These are phyloP conservation scores for Stramonita haemastoma DNA, from an alignment of 2,888 invertebrate species.

Conservation along the genomic window DNA sequence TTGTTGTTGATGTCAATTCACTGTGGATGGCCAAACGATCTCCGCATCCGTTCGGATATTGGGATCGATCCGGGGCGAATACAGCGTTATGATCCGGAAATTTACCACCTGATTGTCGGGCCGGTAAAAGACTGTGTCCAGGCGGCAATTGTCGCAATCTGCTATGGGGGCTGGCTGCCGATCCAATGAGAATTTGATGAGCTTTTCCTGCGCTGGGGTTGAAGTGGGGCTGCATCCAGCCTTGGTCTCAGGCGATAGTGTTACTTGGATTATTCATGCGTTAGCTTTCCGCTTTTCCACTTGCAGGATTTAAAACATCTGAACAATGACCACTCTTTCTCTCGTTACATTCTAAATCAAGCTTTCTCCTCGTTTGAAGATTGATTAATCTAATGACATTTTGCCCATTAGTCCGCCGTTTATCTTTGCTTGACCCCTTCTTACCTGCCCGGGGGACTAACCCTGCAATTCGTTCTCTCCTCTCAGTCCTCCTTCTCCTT, in stretches of 20 bases:
- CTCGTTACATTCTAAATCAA: conserved; percentile 9
- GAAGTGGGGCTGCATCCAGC: background rate
- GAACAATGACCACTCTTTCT: conserved; percentile 1
- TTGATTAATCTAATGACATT: conserved; percentile 18
- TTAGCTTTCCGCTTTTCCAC: background rate
- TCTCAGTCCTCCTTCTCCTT: background rate
- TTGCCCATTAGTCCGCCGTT: background rate
- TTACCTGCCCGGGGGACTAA: background rate
- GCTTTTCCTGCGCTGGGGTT: background rate
- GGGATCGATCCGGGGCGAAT: conserved; percentile 27
- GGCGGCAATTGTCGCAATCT: background rate
- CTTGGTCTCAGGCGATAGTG: background rate
- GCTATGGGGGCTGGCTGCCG: background rate
- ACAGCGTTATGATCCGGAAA: conserved; percentile 34
- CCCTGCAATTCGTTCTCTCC: background rate
- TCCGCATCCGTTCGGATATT: conserved; percentile 35
- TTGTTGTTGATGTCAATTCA: conserved; percentile 27
- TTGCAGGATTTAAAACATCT: background rate
- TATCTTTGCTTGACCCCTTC: background rate
- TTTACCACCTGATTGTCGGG: conserved; percentile 25
- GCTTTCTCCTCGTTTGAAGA: background rate
- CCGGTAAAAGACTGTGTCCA: background rate
- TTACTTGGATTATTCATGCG: conserved; percentile 26
- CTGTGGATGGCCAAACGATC: background rate
- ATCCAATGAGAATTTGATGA: conserved; percentile 26